phyloP scores from a whole-genome alignment of 2,797 vertebrate species.

The Ptychobarbus kaznakovi region DNA sequence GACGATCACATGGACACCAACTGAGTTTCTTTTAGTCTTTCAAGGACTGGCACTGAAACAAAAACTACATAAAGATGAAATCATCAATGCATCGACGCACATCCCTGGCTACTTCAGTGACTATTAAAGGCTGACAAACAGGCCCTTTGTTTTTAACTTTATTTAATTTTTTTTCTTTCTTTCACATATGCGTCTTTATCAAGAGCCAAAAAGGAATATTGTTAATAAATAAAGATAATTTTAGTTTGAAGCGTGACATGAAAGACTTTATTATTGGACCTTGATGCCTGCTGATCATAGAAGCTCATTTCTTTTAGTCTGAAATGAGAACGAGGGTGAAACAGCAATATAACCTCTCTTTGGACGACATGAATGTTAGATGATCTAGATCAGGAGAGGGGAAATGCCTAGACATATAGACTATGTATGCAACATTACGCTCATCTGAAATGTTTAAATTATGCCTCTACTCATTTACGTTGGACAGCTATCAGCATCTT shows the following conservation, averaged over 20 bases:
- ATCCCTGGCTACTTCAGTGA: slow-evolving; percentile 71
- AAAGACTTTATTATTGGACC: slow-evolving; percentile 70
- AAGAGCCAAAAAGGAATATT: slow-evolving; percentile 63
- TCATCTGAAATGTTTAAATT: slow-evolving; percentile 52
- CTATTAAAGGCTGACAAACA: slow-evolving; percentile 62
- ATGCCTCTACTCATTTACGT: slow-evolving; percentile 55
- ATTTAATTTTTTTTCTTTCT: slow-evolving; percentile 56
- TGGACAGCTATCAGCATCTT: slow-evolving; percentile 54
- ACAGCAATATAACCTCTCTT: slow-evolving; percentile 67
- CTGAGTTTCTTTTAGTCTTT: slow-evolving; percentile 68
- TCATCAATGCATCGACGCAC: slow-evolving; percentile 68
- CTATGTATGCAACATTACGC: slow-evolving; percentile 59
- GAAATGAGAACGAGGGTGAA: slow-evolving; percentile 61
- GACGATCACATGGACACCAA: slow-evolving; percentile 87
- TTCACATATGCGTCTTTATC: slow-evolving; percentile 67
- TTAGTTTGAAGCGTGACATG: slow-evolving; percentile 68
- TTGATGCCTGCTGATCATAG: slow-evolving; percentile 67
- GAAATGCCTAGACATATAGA: slow-evolving; percentile 56
- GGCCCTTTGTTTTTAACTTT: slow-evolving; percentile 61
- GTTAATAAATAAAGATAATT: slow-evolving; percentile 57
- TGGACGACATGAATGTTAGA: slow-evolving; percentile 75
- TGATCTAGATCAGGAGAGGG: slow-evolving; percentile 66
- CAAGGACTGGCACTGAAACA: slow-evolving; percentile 71
- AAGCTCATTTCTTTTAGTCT: slow-evolving; percentile 65
- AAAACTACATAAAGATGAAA: slow-evolving; percentile 68